Evolutionary conservation across 2,113 vertebrate species (phyloP).

Genomic region (Tympanuchus pallidicinctus): DNA sequence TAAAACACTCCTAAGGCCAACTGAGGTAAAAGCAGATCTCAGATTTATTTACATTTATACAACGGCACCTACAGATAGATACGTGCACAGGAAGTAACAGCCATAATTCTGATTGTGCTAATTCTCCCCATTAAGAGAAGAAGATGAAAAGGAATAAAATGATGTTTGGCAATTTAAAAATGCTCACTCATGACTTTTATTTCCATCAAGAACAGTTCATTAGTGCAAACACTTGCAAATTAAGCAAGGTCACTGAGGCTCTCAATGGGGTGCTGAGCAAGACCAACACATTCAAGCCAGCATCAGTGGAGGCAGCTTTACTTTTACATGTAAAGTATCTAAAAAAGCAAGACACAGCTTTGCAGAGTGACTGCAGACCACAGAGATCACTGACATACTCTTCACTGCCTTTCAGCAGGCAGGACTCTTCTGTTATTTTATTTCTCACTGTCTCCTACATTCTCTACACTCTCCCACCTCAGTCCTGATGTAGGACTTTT

Average conservation of each 20-base stretch:
- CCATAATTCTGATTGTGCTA: not conserved
- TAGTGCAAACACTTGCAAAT: not conserved
- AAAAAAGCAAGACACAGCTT: not conserved
- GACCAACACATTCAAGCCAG: not conserved
- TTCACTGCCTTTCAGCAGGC: not conserved
- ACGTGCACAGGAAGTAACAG: not conserved
- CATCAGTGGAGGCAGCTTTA: not conserved
- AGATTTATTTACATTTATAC: slow-evolving; percentile 1
- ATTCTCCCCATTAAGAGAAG: not conserved
- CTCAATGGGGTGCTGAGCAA: not conserved
- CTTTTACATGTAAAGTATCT: not conserved
- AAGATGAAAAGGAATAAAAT: not conserved
- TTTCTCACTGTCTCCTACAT: not conserved
- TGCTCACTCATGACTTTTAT: not conserved
- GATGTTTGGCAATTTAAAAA: not conserved
- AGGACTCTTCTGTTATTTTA: not conserved
- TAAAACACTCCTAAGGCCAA: not conserved
- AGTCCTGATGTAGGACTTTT: not conserved
- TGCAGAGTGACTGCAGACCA: not conserved
- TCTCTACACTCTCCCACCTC: not conserved
- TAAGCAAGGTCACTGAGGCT: not conserved
- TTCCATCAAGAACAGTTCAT: not conserved
- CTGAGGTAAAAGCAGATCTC: not conserved
- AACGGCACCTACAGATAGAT: not conserved
- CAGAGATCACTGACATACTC: not conserved